phyloP scores from a whole-genome alignment of 2,113 vertebrate species.

The Pelecanus crispus region DNA sequence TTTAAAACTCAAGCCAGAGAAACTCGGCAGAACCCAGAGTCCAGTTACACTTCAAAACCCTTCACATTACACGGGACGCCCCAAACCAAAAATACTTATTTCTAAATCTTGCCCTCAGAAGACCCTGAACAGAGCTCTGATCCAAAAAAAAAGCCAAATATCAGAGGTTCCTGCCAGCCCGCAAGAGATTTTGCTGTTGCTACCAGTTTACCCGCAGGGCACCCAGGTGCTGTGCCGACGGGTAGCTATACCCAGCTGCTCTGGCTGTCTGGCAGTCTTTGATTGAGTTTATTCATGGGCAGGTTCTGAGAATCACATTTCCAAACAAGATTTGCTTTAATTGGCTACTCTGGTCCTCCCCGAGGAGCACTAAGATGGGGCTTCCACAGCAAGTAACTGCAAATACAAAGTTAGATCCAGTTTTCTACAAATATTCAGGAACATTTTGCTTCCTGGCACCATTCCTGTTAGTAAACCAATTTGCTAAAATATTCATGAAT shows the following conservation, averaged over 20 bases:
- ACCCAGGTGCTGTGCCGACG: not conserved
- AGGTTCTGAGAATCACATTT: not conserved
- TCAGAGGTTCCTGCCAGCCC: not conserved
- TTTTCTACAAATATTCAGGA: slow-evolving; percentile 14
- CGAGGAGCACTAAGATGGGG: not conserved
- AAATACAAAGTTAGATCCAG: not conserved
- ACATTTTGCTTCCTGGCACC: slow-evolving; percentile 37
- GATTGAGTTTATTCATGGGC: not conserved
- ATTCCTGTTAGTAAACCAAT: slow-evolving; percentile 20
- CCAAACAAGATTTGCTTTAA: not conserved
- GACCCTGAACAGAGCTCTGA: not conserved
- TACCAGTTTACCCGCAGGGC: not conserved
- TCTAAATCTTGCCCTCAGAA: not conserved
- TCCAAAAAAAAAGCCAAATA: not conserved
- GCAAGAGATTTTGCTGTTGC: not conserved
- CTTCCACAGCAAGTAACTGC: not conserved
- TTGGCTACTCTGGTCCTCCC: not conserved
- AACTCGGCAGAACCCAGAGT: not conserved
- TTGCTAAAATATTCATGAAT: slow-evolving; percentile 51
- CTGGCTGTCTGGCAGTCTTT: not conserved
- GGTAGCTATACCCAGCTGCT: not conserved
- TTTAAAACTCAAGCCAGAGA: not conserved
- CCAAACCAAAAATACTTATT: not conserved
- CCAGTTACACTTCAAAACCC: not conserved
- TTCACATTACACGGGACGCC: not conserved